Conservation (phyloP, 2,113 vertebrate species). For the Petromus typicus region DNA sequence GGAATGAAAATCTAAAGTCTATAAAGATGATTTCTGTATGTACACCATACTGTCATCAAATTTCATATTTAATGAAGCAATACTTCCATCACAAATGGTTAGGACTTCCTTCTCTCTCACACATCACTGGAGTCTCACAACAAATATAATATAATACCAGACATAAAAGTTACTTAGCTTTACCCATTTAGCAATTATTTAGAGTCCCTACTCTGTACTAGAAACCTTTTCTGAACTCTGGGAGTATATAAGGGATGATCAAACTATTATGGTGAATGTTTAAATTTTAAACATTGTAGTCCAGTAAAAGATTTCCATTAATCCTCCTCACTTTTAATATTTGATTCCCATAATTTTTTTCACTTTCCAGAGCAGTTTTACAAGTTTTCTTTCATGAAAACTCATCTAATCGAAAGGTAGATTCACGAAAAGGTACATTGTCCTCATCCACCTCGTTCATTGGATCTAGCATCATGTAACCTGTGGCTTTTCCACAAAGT, state of each 20-base stretch:
- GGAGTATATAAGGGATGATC: background rate
- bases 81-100: background rate
- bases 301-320: too few species aligned
- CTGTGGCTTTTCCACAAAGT: background rate
- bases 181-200: background rate
- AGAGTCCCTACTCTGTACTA: background rate
- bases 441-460: background rate
- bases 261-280: background rate
- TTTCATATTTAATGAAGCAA: background rate
- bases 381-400: background rate
- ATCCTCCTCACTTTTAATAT: too few species aligned
- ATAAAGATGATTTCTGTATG: background rate
- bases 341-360: too few species aligned
- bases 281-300: too few species aligned
- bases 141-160: background rate
- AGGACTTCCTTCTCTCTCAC: background rate
- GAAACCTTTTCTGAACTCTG: background rate
- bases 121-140: background rate
- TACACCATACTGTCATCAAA: background rate
- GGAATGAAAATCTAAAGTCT: background rate
- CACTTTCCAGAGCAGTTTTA: too few species aligned
- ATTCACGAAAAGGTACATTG: background rate
- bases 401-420: too few species aligned
- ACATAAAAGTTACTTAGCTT: background rate
- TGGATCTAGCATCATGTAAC: background rate